Percentiles rank a stretch among this genome's conserved stretches.
Evolutionary conservation across 2,888 invertebrate species (phyloP).

Genomic region (Barypeithes pellucidus): DNA sequence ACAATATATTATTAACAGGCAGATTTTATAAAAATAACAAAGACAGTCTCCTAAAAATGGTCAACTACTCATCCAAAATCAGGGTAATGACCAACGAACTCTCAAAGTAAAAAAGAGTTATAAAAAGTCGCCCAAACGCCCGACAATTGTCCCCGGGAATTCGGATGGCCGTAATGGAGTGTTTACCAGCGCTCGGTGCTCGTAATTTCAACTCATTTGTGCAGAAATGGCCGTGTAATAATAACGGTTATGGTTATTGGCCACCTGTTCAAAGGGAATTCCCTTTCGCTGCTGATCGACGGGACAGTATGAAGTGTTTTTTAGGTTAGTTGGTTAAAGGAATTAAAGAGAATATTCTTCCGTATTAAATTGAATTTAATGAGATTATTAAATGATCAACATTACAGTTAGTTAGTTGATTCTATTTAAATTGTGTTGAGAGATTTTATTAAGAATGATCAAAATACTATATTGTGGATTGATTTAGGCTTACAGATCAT

Average conservation of each 20-base stretch:
- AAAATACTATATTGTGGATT: no score
- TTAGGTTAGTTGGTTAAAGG: slow-evolving; percentile 48
- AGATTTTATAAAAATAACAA: no score
- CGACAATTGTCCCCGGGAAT: slow-evolving; percentile 67
- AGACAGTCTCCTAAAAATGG: slow-evolving; percentile 4
- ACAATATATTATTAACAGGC: no score
- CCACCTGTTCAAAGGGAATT: slow-evolving; percentile 70
- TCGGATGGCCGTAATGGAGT: slow-evolving; percentile 68
- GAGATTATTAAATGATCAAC: no score
- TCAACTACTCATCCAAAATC: neutral
- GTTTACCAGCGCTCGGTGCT: slow-evolving; percentile 71
- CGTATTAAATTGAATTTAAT: no score
- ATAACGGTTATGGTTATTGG: slow-evolving; percentile 73
- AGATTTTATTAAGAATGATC: no score
- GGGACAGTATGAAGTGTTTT: slow-evolving; percentile 51
- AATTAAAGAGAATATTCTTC: slow-evolving; percentile 10
- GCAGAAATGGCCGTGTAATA: slow-evolving; percentile 72
- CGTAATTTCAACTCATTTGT: slow-evolving; percentile 73
- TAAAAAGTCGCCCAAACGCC: slow-evolving; percentile 59
- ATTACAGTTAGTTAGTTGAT: no score
- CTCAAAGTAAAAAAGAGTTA: slow-evolving; percentile 47
- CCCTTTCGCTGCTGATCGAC: slow-evolving; percentile 63
- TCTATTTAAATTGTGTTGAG: no score
- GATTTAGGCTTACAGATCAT: no score
- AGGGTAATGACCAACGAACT: slow-evolving; percentile 21